Evolutionary conservation across 2,113 vertebrate genomes (phyloP).

Genomic region (Cygnus atratus): DNA sequence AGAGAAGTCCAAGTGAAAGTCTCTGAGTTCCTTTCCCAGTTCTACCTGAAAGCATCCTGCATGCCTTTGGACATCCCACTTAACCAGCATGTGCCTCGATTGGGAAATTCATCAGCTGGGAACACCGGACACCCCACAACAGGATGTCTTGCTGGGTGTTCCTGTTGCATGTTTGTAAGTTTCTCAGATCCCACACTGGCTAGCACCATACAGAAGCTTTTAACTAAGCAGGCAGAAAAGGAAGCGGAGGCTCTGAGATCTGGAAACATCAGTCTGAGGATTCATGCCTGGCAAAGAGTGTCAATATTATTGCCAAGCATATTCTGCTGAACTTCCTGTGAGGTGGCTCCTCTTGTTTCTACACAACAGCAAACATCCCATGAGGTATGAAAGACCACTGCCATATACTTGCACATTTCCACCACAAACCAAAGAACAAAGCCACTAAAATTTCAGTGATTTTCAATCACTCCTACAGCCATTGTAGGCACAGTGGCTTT

Average conservation of each 20-base stretch:
- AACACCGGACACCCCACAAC: not conserved
- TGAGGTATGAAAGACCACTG: not conserved
- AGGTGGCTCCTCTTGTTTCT: not conserved
- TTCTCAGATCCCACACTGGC: not conserved
- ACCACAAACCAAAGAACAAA: not conserved
- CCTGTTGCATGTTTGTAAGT: not conserved
- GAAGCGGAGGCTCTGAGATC: not conserved
- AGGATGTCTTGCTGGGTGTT: not conserved
- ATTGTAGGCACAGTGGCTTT: not conserved
- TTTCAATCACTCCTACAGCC: not conserved
- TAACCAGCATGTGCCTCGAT: not conserved
- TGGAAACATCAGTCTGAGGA: conserved; percentile 26
- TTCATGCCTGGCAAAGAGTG: conserved; percentile 22
- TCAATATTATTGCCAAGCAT: not conserved
- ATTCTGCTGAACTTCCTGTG: not conserved
- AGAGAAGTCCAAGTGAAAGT: not conserved
- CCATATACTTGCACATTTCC: not conserved
- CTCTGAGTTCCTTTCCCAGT: not conserved
- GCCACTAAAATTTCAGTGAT: not conserved
- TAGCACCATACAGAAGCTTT: not conserved
- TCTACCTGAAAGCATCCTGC: not conserved
- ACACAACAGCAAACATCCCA: not conserved
- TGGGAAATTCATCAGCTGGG: not conserved
- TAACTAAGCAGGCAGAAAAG: conserved; percentile 14
- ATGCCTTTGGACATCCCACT: not conserved